Evolutionary conservation across 1,140 invertebrate species (phyloP).

Genomic region (Tetranychus urticae): DNA sequence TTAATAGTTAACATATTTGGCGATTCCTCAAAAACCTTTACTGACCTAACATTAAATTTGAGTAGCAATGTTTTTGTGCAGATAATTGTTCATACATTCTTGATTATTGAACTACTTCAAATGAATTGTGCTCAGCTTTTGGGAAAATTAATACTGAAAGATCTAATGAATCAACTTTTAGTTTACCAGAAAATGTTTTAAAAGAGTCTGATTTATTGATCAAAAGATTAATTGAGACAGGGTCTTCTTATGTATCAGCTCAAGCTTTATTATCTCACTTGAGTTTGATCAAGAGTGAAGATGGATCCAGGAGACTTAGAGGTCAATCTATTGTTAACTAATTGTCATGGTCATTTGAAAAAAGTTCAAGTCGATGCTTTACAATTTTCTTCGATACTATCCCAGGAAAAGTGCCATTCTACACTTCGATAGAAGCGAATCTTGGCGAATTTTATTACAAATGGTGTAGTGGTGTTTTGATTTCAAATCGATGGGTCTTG

Average conservation of each 20-base stretch:
- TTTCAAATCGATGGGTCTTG: slow-evolving; percentile 36
- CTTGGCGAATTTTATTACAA: slow-evolving; percentile 79
- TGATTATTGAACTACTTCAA: background rate
- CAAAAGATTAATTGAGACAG: background rate
- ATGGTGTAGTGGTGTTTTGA: slow-evolving; percentile 69
- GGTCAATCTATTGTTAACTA: slow-evolving; percentile 19
- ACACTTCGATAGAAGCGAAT: slow-evolving; percentile 63
- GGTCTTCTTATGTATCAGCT: background rate
- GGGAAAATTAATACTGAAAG: background rate
- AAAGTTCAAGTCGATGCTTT: too few relatives aligned
- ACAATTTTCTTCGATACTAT: slow-evolving; percentile 24
- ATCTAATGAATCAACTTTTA: background rate
- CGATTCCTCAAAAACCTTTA: background rate
- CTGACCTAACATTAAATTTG: background rate
- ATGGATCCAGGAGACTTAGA: slow-evolving; percentile 16
- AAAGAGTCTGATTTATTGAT: background rate
- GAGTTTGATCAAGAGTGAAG: slow-evolving; percentile 18
- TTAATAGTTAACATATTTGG: background rate
- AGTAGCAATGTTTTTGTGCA: slow-evolving; percentile 5
- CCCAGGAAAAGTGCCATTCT: slow-evolving; percentile 53
- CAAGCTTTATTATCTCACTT: slow-evolving; percentile 7
- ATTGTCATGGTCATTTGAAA: too few relatives aligned
- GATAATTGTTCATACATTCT: background rate
- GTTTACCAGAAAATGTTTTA: background rate
- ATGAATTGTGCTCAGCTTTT: background rate